Percentiles rank a stretch among this genome's conserved stretches.
phyloP scores from a whole-genome alignment of 1,140 invertebrate genomes.

The Melanaphis sacchari region DNA sequence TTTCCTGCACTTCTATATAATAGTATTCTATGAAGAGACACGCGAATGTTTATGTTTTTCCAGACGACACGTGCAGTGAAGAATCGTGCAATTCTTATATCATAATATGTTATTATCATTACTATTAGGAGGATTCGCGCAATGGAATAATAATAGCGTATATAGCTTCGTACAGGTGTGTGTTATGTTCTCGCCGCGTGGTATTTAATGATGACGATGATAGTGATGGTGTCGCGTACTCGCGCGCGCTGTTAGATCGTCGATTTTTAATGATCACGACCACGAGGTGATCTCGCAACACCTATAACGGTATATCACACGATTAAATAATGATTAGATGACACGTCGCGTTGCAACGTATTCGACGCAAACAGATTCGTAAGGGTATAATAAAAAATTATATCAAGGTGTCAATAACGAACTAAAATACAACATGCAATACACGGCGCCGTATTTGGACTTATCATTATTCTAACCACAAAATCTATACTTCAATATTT shows the following conservation, averaged over 20 bases:
- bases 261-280: slow-evolving; percentile 31
- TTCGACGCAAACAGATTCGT: background rate
- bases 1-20: background rate
- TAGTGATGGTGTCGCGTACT: background rate
- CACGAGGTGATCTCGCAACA: slow-evolving; percentile 9
- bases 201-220: background rate
- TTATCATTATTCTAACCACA: too few relatives aligned
- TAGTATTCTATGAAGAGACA: background rate
- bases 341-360: background rate
- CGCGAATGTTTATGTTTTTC: too few relatives aligned
- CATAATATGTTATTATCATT: background rate
- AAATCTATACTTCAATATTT: too few relatives aligned
- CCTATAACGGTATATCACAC: slow-evolving; percentile 25
- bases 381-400: background rate
- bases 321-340: background rate
- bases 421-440: background rate
- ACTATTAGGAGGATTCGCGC: background rate
- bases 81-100: background rate
- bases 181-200: background rate
- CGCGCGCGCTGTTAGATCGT: background rate
- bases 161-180: background rate
- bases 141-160: background rate
- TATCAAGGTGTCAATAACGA: background rate
- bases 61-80: background rate
- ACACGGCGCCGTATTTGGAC: background rate